A percentile compares a stretch with the other conserved stretches of the same genome.
Evolutionary conservation across 1,140 invertebrate species (phyloP).

Genomic region (Zophobas atratus): DNA sequence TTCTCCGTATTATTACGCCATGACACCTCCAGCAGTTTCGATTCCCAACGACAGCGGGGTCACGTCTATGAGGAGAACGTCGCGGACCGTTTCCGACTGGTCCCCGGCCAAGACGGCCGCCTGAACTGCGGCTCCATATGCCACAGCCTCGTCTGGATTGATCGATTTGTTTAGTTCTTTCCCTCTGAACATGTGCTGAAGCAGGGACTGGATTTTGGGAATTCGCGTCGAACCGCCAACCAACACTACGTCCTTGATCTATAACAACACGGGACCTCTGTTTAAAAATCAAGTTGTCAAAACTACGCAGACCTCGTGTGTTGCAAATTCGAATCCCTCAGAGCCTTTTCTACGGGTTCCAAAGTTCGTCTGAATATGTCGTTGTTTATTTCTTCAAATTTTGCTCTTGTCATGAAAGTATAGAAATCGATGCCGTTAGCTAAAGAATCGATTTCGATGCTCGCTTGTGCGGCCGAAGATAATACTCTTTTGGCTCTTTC

Average conservation of each 20-base stretch:
- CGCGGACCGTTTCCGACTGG: conserved; percentile 72
- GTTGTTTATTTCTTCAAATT: conserved; percentile 81
- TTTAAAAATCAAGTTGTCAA: too few species aligned
- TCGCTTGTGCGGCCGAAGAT: conserved; percentile 81
- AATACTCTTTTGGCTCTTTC: conserved; percentile 87
- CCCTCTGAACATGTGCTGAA: conserved; percentile 73
- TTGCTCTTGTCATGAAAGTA: conserved; percentile 79
- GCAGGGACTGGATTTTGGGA: conserved; percentile 74
- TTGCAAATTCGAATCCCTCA: conserved; percentile 80
- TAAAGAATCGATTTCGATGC: conserved; percentile 81
- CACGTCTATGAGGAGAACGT: conserved; percentile 73
- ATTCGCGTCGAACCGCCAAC: conserved; percentile 77
- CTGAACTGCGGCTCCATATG: conserved; percentile 82
- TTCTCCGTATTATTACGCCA: conserved; percentile 71
- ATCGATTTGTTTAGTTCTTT: conserved; percentile 80
- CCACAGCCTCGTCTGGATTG: conserved; percentile 85
- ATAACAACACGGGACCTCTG: too few species aligned
- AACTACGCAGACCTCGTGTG: conserved; percentile 60
- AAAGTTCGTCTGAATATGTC: conserved; percentile 75
- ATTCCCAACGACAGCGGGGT: conserved; percentile 69
- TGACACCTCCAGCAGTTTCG: conserved; percentile 68
- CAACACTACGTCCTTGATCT: conserved; percentile 73
- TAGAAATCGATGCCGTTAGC: conserved; percentile 82
- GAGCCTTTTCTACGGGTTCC: conserved; percentile 73
- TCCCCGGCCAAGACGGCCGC: conserved; percentile 80